Evolutionary conservation across 2,888 invertebrate genomes (phyloP), one percentile per base, ranked within the genome.

Genomic region (Eupithecia centaureata): DNA sequence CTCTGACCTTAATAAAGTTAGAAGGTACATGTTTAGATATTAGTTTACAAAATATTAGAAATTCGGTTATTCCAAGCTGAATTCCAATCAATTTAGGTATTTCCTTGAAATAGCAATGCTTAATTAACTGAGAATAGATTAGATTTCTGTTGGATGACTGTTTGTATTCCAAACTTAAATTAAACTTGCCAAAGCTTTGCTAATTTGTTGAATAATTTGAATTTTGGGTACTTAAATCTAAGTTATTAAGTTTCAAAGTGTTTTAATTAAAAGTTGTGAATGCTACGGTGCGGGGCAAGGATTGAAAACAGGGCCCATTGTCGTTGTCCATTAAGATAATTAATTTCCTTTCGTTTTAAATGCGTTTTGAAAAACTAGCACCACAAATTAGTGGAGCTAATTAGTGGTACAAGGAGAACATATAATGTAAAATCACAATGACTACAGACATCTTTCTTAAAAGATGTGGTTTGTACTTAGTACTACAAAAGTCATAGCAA

Each of bases 261-360:
- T 78, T 83, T 82, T 82, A 81, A 81, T 83, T 81, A 81, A 82
- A 81, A 76, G 75, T 77, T 76, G 66, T 51, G 1, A 32, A 25
- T 68, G 70, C 58, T 42, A 27, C 25, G 61, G 66, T 57, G 57
- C 47, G 47, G 47, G 47, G 10, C 2, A 22, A 47, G 47, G 47
- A 47, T 22, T 47, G 1, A 47, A 18, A 57, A 57, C 13, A 0
- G 18, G 22, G 30, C 10, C 18, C 32, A 30, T 22, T 47, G 47
- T 22, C 32, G n/a, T 22, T 47, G 47, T 22, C 47, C 10, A 47
- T 4, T 1, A 47, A 47, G 22, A 22, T 3, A 12, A 22, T 10
- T 18, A 47, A 47, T 22, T 47, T 47, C 18, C 30, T 30, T 2
- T 30, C 5, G 30, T 30, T 5, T 5, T 5, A 5, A 5, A 42